phyloP scores from a whole-genome alignment of 2,113 vertebrate genomes.

The Plestiodon gilberti region DNA sequence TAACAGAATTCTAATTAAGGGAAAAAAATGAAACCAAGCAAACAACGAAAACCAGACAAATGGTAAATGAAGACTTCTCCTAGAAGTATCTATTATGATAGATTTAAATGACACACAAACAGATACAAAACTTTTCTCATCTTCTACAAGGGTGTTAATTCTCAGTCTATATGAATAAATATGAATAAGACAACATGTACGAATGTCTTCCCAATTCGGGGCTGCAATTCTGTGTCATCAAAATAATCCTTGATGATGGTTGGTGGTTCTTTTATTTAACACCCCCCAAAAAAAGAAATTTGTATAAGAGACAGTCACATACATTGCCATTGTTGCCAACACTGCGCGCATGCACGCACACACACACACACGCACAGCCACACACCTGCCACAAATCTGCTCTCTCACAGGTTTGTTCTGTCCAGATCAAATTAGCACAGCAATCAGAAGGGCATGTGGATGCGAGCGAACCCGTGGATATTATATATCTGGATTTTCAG shows the following conservation, averaged over 20 bases:
- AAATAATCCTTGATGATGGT: not conserved
- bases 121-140: not conserved
- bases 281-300: too few species aligned
- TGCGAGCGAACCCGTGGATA: too few species aligned
- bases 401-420: too few species aligned
- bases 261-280: not conserved
- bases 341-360: too few species aligned
- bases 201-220: not conserved
- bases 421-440: too few species aligned
- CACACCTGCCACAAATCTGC: too few species aligned
- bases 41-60: not conserved
- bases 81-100: slow-evolving; percentile 42
- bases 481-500: too few species aligned
- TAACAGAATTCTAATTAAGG: slow-evolving; percentile 49
- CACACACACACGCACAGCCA: too few species aligned
- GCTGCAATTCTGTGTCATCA: not conserved
- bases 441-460: too few species aligned
- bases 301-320: not conserved
- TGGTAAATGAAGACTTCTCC: slow-evolving; percentile 19
- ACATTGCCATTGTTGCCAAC: too few species aligned
- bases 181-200: not conserved
- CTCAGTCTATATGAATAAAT: not conserved
- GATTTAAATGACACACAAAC: slow-evolving; percentile 16
- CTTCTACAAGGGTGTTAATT: not conserved
- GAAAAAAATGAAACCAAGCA: not conserved